These are phyloP conservation scores for Sula dactylatra DNA, from an alignment of 2,113 vertebrate species.

Conservation along the genomic window DNA sequence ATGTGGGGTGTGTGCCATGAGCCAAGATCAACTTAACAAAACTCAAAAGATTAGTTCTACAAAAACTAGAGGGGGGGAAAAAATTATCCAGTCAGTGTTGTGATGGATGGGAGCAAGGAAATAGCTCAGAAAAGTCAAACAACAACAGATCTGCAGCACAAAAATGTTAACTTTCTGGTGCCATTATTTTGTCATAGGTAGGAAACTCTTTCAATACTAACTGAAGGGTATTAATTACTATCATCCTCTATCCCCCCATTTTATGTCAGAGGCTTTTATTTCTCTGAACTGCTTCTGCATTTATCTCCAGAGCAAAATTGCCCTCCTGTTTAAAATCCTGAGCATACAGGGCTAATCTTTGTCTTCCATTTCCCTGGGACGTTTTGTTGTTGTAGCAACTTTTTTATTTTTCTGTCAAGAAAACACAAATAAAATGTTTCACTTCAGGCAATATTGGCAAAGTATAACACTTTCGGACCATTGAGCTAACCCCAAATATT, in stretches of 20 bases:
- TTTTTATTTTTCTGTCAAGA: not conserved
- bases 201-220: not conserved
- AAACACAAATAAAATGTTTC: not conserved
- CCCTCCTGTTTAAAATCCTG: not conserved
- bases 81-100: not conserved
- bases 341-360: not conserved
- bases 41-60: conserved; percentile 34
- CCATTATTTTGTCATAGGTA: not conserved
- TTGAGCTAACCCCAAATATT: not conserved
- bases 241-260: not conserved
- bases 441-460: not conserved
- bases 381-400: not conserved
- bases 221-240: not conserved
- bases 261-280: not conserved
- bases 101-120: conserved; percentile 5
- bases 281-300: not conserved
- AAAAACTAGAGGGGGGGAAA: not conserved
- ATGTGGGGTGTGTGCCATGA: conserved; percentile 34
- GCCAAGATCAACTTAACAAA: conserved; percentile 53
- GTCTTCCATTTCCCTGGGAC: not conserved
- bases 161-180: not conserved
- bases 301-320: not conserved
- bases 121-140: conserved; percentile 11
- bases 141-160: not conserved
- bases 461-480: not conserved